Conservation (phyloP, 1,140 invertebrate species). For the Drosophila repleta region DNA sequence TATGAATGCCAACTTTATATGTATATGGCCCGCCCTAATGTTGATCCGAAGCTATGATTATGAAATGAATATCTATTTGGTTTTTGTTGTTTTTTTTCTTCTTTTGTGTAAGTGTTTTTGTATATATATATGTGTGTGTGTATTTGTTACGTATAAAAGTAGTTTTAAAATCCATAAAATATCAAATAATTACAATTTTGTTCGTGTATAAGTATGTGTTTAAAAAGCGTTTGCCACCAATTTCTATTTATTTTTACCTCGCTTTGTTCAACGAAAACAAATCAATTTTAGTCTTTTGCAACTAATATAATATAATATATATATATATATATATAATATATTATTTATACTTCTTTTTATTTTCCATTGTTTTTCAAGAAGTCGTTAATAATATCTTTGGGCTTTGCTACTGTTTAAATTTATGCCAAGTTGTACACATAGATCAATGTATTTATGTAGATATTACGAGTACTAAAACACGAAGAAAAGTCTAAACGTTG, state of each 20-base stretch:
- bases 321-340: conserved; percentile 54
- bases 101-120: conserved; percentile 15
- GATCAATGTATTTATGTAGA: conserved; percentile 40
- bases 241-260: conserved; percentile 30
- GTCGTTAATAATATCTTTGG: conserved; percentile 76
- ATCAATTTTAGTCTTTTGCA: conserved; percentile 68
- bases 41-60: conserved; percentile 40
- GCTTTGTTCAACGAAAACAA: conserved; percentile 57
- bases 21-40: conserved; percentile 54
- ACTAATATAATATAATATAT: conserved; percentile 63
- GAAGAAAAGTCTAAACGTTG: conserved; percentile 53
- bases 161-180: conserved; percentile 79
- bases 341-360: conserved; percentile 21
- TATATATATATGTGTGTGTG: conserved; percentile 38
- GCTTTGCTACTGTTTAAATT: conserved; percentile 66
- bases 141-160: conserved; percentile 76
- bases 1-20: conserved; percentile 31
- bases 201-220: conserved; percentile 50
- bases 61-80: conserved; percentile 66
- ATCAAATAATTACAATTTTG: conserved; percentile 79
- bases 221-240: conserved; percentile 68
- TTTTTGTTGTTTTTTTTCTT: conserved; percentile 35
- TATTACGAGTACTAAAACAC: conserved; percentile 47
- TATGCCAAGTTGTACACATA: conserved; percentile 63
- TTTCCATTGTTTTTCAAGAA: conserved; percentile 31